Evolutionary conservation across 2,113 vertebrate genomes (phyloP), one percentile per base, ranked within the genome.

Genomic region (Osmerus mordax): DNA sequence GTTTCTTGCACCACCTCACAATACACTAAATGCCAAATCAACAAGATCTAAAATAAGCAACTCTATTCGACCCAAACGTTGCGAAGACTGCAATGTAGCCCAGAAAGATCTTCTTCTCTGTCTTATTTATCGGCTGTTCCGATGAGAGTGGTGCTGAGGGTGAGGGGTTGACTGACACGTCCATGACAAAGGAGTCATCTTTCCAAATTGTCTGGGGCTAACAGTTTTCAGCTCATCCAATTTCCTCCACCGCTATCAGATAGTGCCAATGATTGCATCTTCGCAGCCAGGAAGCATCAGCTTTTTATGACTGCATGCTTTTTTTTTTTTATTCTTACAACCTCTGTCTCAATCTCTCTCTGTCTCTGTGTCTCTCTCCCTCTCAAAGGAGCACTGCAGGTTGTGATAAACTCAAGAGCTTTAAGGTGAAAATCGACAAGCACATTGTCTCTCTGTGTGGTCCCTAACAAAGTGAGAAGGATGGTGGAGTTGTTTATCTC

Each of bases 151-250:
- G 74, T 47, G 41, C 9, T 47, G 70, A 75, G 79, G 85, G 88
- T 47, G 70, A 74, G 79, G 85, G 88, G 90, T 89, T 90, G 89
- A 91, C 89, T 90, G 91, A 90, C 91, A 87, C 87, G 56, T 89
- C 78, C 79, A 89, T 91, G 88, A 91, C 86, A 91, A 90, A 91
- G 83, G 90, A 92, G 89, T 91, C 91, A 92, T 92, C 90, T 90
- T 88, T 91, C 86, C 90, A 90, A 92, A 92, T 90, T 89, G 76
- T 74, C 78, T 69, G 81, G 87, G 81, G 80, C 84, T 74, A 89
- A 78, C 73, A 51, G 85, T 81, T 84, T 83, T 84, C 78, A 78
- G 86, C 90, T 91, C 89, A 89, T 89, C 88, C 90, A 90, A 92
- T 91, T 90, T 92, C 90, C 91, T 87, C 82, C 63, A 61, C 82